Evolutionary conservation across 2,797 vertebrate genomes (phyloP), one percentile per base, ranked within the genome.

Genomic region (Coranthus polyacanthus): DNA sequence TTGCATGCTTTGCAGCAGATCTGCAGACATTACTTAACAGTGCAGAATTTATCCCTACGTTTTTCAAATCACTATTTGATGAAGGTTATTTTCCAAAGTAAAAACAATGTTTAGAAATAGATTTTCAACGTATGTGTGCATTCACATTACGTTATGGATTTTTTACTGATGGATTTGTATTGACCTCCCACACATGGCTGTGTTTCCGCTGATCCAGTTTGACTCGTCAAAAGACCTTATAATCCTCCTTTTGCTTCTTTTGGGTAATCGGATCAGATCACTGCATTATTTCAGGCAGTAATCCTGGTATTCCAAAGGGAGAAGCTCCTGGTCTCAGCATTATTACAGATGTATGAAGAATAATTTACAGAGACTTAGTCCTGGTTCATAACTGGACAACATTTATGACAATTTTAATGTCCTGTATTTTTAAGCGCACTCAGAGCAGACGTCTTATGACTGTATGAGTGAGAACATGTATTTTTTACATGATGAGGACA

Each of bases 161-260:
- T n/a, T n/a, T n/a, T n/a, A n/a, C n/a, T 17, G 13, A 44, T 26
- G 32, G 29, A 36, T 61, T 57, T 47, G 12, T 13, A 39, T 12
- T 72, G 46, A 39, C 59, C 29, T 57, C 6, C 10, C 38, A 32
- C 32, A 4, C 24, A 15, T 12, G 50, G 15, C 34, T 10, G 15
- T 18, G 24, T 58, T 13, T 55, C 9, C 36, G 56, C 42, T 73
- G 22, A 67, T 75, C 38, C 53, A 37, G 42, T 65, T 61, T 36
- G 50, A 17, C 12, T 45, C 51, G 20, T 66, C 45, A 52, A 51
- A 66, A 67, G 50, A 57, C 20, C 4, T 34, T 29, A 52, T 68
- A 80, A 82, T 82, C 53, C 61, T 29, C 43, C 39, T 44, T 46
- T 16, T 12, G 46, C 29, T 44, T 53, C 55, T 71, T 29, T 57